Evolutionary conservation across 2,797 vertebrate species (phyloP).

Genomic region (Glyptemys insculpta): DNA sequence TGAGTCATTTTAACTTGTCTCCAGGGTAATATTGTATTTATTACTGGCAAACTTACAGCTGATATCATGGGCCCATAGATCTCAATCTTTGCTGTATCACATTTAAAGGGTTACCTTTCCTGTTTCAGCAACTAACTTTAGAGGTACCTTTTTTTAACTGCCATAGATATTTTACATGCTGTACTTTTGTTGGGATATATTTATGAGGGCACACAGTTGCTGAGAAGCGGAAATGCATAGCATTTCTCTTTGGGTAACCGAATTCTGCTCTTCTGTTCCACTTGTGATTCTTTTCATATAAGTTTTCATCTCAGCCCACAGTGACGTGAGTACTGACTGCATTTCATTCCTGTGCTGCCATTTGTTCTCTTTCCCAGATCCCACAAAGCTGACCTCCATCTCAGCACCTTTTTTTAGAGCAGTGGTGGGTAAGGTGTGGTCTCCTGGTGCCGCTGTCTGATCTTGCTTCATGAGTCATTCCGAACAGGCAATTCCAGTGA

Average conservation of each 20-base stretch:
- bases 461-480: background rate
- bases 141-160: background rate
- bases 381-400: background rate
- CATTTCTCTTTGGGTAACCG: slow-evolving; percentile 9
- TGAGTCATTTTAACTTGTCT: background rate
- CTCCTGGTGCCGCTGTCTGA: background rate
- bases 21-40: background rate
- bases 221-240: background rate
- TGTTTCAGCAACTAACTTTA: slow-evolving; percentile 16
- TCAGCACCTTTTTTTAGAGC: background rate
- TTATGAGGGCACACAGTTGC: background rate
- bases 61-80: accelerated
- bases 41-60: background rate
- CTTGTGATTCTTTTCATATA: background rate
- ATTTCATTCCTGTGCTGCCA: background rate
- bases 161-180: background rate
- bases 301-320: background rate
- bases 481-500: background rate
- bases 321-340: background rate
- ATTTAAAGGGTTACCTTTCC: background rate
- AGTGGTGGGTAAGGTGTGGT: background rate
- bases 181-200: background rate
- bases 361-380: background rate
- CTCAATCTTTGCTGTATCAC: background rate
- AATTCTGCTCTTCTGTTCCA: background rate